Conservation (phyloP, 2,888 invertebrate genomes). For the Didymodactylos carnosus region DNA sequence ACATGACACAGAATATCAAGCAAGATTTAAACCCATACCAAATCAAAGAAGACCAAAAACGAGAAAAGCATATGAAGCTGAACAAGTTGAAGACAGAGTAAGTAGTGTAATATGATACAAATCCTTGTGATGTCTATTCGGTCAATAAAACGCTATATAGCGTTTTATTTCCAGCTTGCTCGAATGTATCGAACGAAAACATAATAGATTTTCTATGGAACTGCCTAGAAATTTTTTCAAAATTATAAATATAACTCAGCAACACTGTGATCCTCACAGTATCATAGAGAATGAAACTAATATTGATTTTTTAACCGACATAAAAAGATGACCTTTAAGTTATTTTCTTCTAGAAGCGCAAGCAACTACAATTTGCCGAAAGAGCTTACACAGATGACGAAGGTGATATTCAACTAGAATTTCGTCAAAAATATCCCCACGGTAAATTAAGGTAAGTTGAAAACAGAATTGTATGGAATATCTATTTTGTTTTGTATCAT, state of each 20-base stretch:
- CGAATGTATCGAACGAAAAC: no score
- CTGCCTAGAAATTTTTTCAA: no score
- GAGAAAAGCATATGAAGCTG: not conserved
- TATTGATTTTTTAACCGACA: no score
- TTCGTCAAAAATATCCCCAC: not conserved
- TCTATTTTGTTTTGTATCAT: no score
- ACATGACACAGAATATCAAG: not conserved
- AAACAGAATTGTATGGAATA: no score
- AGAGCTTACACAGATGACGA: not conserved
- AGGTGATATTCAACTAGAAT: not conserved
- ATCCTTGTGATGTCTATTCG: not conserved
- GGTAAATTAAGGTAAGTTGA: not conserved
- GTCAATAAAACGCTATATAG: not conserved
- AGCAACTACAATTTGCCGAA: not conserved
- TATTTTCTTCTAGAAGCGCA: not conserved
- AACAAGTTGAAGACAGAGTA: not conserved
- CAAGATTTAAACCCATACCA: not conserved
- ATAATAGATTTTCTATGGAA: no score
- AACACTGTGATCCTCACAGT: no score
- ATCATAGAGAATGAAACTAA: no score
- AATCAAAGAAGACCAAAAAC: not conserved
- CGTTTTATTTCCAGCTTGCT: no score
- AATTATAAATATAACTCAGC: no score
- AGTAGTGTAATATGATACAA: not conserved
- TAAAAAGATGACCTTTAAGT: no score